Base-by-base conservation (phyloP, 2,797 vertebrate genomes). In the Thalassophryne amazonica region DNA sequence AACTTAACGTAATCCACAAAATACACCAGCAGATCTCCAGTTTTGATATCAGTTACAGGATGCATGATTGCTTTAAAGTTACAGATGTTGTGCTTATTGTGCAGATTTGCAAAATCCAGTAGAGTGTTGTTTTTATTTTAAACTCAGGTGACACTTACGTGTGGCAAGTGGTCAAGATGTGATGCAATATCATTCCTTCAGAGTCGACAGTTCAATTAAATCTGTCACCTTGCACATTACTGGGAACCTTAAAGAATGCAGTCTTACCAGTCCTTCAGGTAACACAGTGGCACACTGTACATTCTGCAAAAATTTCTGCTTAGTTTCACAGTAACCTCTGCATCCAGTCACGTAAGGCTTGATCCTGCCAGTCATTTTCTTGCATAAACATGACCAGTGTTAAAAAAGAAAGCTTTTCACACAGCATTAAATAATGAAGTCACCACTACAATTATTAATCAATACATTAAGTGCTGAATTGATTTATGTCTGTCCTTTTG, bases 111-210 rank as follows among this genome's bases (percentile, higher is more conserved):
- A 0, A 2, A 31, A 12, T 11, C 19, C 5, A 6, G 29, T 15
- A 6, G 19, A n/a, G n/a, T n/a, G n/a, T 2, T 13, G 21, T 37
- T 12, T 50, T n/a, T 42, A 4, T 5, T 5, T 53, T 18, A 5
- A 55, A 3, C 14, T 33, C 69, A 96, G 94, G 93, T 94, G 66
- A 93, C 89, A 4, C 89, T 95, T 93, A 15, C 86, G 93, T 50
- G 80, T 86, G 11, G 86, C 90, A 48, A 83, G 65, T 8, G 54
- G 83, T 48, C 35, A 42, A 16, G 56, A 69, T 19, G 2, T 30
- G 12, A 30, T 39, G 27, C 76, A 76, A 6, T 43, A 32, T 2
- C 76, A 87, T 60, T 69, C 56, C 11, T 95, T 96, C 80, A 75
- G 49, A n/a, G 88, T 95, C 28, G 94, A 95, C 62, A 61, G 60